Evolutionary conservation across 2,888 invertebrate species (phyloP).

Genomic region (Eledone cirrhosa): DNA sequence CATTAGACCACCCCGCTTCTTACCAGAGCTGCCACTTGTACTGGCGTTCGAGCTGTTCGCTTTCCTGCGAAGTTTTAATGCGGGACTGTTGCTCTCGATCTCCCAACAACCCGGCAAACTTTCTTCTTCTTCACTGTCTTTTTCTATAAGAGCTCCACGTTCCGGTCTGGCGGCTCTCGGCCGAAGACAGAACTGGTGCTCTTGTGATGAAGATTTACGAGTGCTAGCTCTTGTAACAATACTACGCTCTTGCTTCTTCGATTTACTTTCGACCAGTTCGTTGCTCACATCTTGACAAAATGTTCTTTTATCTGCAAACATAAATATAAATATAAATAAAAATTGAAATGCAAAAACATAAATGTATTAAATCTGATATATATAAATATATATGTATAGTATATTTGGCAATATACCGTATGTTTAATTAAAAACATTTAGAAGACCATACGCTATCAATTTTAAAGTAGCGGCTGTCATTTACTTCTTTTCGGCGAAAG

Average conservation of each 20-base stretch:
- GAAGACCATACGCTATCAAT: no score
- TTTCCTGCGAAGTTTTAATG: constrained; percentile 21
- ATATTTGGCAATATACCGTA: no score
- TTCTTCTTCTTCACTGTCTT: constrained; percentile 26
- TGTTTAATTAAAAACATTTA: no score
- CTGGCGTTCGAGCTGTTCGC: constrained; percentile 17
- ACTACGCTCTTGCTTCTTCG: not conserved
- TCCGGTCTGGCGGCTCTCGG: constrained; percentile 33
- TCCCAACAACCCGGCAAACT: constrained; percentile 27
- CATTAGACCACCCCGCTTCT: constrained; percentile 38
- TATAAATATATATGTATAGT: no score
- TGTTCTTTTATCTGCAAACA: not conserved
- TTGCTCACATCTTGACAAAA: constrained; percentile 19
- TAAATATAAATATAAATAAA: no score
- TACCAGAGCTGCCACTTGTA: constrained; percentile 30
- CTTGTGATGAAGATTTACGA: constrained; percentile 40
- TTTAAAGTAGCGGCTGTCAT: no score
- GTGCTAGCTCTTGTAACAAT: constrained; percentile 37
- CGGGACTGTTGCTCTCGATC: constrained; percentile 25
- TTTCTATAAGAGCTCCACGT: constrained; percentile 32
- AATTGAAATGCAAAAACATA: no score
- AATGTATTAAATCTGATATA: no score
- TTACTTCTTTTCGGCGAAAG: no score
- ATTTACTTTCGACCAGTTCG: constrained; percentile 7
- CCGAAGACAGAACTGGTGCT: constrained; percentile 32